Base-by-base conservation (phyloP, 2,113 vertebrate genomes). In the Gavialis gangeticus region DNA sequence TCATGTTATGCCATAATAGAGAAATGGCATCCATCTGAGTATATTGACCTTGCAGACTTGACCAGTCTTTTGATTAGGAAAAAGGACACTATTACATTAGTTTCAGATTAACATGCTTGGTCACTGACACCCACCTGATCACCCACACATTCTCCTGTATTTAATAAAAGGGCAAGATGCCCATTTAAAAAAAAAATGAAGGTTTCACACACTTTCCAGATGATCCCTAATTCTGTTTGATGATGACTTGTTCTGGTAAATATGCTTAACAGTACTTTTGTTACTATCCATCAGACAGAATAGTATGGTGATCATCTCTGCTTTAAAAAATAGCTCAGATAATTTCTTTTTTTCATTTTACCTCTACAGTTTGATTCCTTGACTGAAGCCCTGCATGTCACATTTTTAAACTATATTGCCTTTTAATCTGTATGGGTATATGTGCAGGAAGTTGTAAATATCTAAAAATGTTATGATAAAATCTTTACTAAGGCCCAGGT, bases 381-480 rank as follows among this genome's bases (percentile, higher is more conserved):
- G 75, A 66, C 76, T 80, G 60, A 93, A 93, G 25, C 78, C 1
- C 2, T 95, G 93, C 60, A 60, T 88, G 27, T 89, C 75, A 84
- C 96, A 91, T 64, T 87, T 94, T 96, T 96, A 77, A 92, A 97
- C 84, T 95, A 96, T 93, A 96, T 96, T 96, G 91, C 82, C 85
- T 91, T 92, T 66, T 78, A 86, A 11, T 63, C 57, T 0, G 0
- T 84, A 56, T 86, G 78, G 78, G 94, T 16, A 77, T 93, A 94
- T 37, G 87, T 95, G 89, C 89, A 95, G 96, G 95, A 96, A 96
- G 96, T 94, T 94, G 96, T 97, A 97, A 94, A 96, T 96, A 94
- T 95, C 83, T 80, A 67, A 89, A 89, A 92, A 6, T 27, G 82
- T 14, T 88, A 60, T 88, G 78, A 84, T 94, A 92, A 84, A 93